A percentile compares a stretch with the other conserved stretches of the same genome.
phyloP scores from a whole-genome alignment of 2,797 vertebrate species.

The Apodemus agrarius region DNA sequence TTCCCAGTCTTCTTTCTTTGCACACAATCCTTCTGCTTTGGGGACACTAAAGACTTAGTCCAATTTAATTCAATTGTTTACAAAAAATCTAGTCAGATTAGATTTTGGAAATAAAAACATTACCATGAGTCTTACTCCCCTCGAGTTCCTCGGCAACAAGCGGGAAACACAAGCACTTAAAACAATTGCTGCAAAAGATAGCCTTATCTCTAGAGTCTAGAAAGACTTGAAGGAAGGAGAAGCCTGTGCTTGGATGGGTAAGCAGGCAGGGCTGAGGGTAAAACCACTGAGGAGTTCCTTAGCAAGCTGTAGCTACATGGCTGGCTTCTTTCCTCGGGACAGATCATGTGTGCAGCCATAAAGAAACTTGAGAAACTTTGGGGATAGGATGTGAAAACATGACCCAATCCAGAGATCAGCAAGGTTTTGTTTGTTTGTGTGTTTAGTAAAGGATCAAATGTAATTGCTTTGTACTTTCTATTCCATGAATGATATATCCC shows the following conservation, averaged over 20 bases:
- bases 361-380: background rate
- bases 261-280: background rate
- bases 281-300: background rate
- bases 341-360: background rate
- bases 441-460: background rate
- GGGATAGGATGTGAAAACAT: slow-evolving; percentile 46
- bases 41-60: background rate
- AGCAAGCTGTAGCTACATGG: background rate
- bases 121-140: background rate
- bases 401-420: background rate
- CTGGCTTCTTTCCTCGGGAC: background rate
- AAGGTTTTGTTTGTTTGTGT: background rate
- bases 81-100: background rate
- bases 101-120: slow-evolving; percentile 48
- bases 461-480: slow-evolving; percentile 1
- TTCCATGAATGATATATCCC: background rate
- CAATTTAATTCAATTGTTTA: slow-evolving; percentile 48
- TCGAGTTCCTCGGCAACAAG: slow-evolving; percentile 46
- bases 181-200: slow-evolving; percentile 53
- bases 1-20: background rate
- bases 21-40: slow-evolving; percentile 46
- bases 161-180: slow-evolving; percentile 47
- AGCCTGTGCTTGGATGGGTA: background rate
- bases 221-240: background rate
- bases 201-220: background rate